phyloP scores from a whole-genome alignment of 2,797 vertebrate species.

The Neosalanx taihuensis region DNA sequence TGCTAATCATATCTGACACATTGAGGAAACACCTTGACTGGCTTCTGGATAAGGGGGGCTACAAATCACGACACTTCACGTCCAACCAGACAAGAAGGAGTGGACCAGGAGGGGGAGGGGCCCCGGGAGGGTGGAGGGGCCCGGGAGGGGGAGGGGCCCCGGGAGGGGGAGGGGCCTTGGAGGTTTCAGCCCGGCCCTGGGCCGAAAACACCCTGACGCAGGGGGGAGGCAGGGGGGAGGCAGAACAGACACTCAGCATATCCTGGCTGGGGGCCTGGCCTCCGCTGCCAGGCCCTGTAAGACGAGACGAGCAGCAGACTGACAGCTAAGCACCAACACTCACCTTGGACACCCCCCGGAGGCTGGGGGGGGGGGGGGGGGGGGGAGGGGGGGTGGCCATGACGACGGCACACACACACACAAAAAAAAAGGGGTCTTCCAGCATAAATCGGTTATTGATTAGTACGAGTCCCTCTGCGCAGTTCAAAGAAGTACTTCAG shows the following conservation, averaged over 20 bases:
- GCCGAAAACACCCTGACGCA: not conserved
- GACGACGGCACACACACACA: constrained; percentile 28
- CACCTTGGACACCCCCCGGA: constrained; percentile 57
- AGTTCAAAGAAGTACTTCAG: not conserved
- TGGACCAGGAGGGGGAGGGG: too few species aligned
- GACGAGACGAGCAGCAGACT: constrained; percentile 58
- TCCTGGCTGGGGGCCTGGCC: constrained; percentile 37
- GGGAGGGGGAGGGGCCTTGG: too few species aligned
- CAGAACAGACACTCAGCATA: constrained; percentile 10
- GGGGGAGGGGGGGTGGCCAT: constrained; percentile 37
- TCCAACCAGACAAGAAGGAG: too few species aligned
- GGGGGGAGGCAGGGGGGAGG: too few species aligned
- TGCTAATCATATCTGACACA: constrained; percentile 41
- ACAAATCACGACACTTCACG: too few species aligned
- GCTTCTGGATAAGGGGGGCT: constrained; percentile 35
- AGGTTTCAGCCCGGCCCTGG: not conserved
- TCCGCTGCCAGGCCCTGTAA: constrained; percentile 57
- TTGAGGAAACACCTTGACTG: constrained; percentile 40
- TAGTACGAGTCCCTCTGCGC: too few species aligned
- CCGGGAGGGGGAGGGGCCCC: too few species aligned
- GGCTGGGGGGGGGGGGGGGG: too few species aligned
- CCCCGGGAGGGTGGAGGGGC: too few species aligned
- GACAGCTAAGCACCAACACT: constrained; percentile 62
- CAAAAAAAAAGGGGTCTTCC: constrained; percentile 10
- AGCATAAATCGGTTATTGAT: not conserved